Evolutionary conservation across 2,888 invertebrate species (phyloP), one percentile per base, ranked within the genome.

Genomic region (Thymelicus sylvestris): DNA sequence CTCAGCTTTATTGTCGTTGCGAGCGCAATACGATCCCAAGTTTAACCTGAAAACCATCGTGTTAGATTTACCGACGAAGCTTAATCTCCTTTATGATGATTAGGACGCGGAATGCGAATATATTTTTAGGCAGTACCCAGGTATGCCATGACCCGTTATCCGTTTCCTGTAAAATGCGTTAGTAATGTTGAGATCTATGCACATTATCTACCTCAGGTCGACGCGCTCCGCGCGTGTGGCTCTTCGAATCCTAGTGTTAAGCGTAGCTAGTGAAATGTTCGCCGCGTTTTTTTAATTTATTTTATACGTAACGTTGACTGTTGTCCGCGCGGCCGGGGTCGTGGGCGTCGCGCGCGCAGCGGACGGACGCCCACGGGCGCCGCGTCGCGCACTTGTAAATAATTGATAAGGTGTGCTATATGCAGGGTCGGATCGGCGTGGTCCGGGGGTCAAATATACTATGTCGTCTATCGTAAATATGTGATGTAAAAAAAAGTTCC

Each of bases 201-300:
- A 62, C 71, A 72, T 75, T 80, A 88, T 87, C 87, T 90, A 91
- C 87, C 90, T 87, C 90, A 80, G 74, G 80, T 79, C 78, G 79
- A 69, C 74, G 76, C 74, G 68, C 73, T 59, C 67, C 73, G 74
- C 80, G 81, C 81, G 82, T 75, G 78, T 84, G 87, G 81, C 89
- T 88, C 88, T 88, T 91, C 92, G 91, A 91, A 91, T 90, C 84
- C 83, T 90, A 90, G 90, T 76, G 85, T 81, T 91, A 90, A 89
- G 89, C 79, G 85, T 89, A 89, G 89, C 83, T 89, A 90, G 89
- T 85, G 83, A 87, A 88, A 83, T 84, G 75, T 77, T 81, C 82
- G 82, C 83, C 80, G 79, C 81, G 82, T 84, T 80, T 77, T 44
- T 83, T 81, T 80, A 83, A 86, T 87, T 86, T 85, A 85, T 85